Evolutionary conservation across 2,888 invertebrate species (phyloP), one percentile per base, ranked within the genome.

Genomic region (Platycheirus rosarum): DNA sequence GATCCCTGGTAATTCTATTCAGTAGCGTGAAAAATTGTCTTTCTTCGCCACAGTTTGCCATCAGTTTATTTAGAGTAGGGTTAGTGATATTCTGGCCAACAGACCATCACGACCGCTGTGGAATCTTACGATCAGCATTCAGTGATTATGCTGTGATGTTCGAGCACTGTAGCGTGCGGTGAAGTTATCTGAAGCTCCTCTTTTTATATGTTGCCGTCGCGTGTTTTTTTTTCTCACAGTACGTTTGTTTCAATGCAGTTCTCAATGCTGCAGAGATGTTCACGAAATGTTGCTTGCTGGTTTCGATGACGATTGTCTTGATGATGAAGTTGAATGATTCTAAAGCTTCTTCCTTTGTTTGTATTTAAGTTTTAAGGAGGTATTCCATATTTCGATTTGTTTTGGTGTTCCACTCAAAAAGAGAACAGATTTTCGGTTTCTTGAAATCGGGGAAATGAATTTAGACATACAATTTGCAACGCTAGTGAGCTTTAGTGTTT

Each of bases 1-100:
- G n/a, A n/a, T n/a, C n/a, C n/a, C n/a, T n/a, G n/a, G n/a, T n/a
- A 65, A 60, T 70, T 66, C 53, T 13, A 66, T 53, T 49, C 48
- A 20, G 16, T 18, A 66, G 71, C 68, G 82, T 74, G 71, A 76
- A 76, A 82, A 76, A 76, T 82, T 71, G 82, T 62, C 44, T 76
- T 71, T 66, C 46, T 35, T 48, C 26, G 11, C 26, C 37, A 35
- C 23, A 60, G 53, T 62, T 69, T 48, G 14, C 66, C 51, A 62
- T 49, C 70, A 23, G 35, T 37, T 40, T 2, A 18, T 40, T n/a
- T 48, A 9, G 6, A 48, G 14, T 2, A 20, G n/a, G 2, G 16
- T 14, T 35, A 29, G 62, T 23, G 49, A n/a, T 71, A 20, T 71
- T 82, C 76, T 82, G 71, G 71, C 42, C 80, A 82, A 37, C 71